Evolutionary conservation across 2,113 vertebrate species (phyloP).

Genomic region (Corythornis cristatus): DNA sequence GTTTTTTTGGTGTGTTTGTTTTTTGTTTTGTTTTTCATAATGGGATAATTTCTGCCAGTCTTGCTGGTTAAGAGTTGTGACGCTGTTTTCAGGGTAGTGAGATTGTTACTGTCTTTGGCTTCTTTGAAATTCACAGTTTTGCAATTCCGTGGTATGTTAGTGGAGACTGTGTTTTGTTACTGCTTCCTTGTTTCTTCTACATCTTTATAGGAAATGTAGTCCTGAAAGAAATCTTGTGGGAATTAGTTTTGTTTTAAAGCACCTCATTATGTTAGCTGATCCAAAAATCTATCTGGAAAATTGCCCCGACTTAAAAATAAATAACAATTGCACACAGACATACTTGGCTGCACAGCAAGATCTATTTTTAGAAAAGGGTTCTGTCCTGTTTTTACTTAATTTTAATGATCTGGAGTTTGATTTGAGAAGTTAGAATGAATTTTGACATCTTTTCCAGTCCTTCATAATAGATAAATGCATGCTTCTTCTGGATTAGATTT

Average conservation of each 20-base stretch:
- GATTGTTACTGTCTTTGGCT: neutral
- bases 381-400: constrained; percentile 11
- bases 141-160: neutral
- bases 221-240: neutral
- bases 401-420: neutral
- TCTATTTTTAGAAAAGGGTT: neutral
- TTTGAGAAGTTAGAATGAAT: neutral
- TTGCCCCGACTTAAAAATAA: constrained; percentile 4
- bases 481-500: constrained; percentile 21
- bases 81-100: neutral
- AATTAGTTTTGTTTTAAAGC: neutral
- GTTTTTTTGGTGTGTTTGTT: neutral
- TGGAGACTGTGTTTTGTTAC: neutral
- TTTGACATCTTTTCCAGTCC: neutral
- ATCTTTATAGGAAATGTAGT: neutral
- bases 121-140: neutral
- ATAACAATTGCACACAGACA: neutral
- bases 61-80: neutral
- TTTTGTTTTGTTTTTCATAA: neutral
- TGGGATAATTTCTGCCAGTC: neutral
- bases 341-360: neutral
- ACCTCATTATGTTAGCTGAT: neutral
- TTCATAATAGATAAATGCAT: neutral
- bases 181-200: neutral
- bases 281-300: neutral